Evolutionary conservation across 2,888 invertebrate species (phyloP).

Genomic region (Phortica okadai): DNA sequence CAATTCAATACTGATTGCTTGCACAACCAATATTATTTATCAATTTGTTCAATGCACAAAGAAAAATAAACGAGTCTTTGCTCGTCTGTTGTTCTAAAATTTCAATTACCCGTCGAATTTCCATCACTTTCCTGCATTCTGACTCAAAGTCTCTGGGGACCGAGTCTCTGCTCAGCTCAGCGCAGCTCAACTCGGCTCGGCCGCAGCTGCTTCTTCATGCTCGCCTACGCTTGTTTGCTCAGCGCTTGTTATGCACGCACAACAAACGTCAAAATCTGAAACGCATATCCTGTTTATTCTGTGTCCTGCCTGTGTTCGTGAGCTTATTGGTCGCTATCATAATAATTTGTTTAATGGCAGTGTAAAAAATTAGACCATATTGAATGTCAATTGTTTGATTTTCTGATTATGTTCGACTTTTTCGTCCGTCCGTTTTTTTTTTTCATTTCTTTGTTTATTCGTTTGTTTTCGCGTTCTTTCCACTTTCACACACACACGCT

Average conservation of each 20-base stretch:
- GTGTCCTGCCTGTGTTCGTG: constrained; percentile 14
- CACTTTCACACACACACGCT: not conserved
- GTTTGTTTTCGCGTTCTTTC: constrained; percentile 44
- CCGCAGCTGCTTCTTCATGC: constrained; percentile 50
- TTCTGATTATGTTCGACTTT: constrained; percentile 62
- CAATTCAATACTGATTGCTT: constrained; percentile 5
- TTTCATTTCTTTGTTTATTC: constrained; percentile 21
- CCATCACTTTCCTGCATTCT: constrained; percentile 30
- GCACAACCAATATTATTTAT: constrained; percentile 43
- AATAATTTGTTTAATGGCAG: constrained; percentile 73
- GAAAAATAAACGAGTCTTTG: not conserved
- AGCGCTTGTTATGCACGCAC: constrained; percentile 18
- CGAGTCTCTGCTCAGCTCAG: not conserved
- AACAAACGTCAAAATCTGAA: not conserved
- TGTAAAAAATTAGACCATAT: constrained; percentile 73
- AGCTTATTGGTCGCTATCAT: constrained; percentile 49
- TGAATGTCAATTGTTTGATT: constrained; percentile 75
- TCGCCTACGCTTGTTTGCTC: constrained; percentile 52
- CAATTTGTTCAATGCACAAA: constrained; percentile 37
- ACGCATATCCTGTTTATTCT: constrained; percentile 25
- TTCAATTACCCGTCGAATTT: constrained; percentile 58
- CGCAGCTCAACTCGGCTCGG: constrained; percentile 12
- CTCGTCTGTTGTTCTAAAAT: constrained; percentile 49
- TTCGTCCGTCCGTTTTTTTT: constrained; percentile 26
- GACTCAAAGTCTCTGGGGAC: constrained; percentile 33